A percentile compares a stretch with the other conserved stretches of the same genome.
These are phyloP conservation scores for Empidonax alnorum DNA, from an alignment of 2,113 vertebrate genomes.

Conservation along the genomic window DNA sequence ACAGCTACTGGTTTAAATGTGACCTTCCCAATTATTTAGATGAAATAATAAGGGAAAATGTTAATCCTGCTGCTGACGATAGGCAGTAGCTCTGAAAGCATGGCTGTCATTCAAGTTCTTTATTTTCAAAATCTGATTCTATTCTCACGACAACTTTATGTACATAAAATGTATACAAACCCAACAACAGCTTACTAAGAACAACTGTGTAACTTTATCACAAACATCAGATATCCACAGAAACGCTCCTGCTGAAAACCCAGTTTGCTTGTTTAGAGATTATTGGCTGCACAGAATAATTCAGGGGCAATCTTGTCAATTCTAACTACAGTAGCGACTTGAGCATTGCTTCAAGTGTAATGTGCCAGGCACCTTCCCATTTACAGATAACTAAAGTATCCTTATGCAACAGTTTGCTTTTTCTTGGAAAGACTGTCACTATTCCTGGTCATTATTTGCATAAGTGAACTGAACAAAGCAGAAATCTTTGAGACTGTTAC, in stretches of 20 bases:
- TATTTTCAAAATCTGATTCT: background rate
- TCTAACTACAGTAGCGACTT: background rate
- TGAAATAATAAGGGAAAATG: conserved; percentile 15
- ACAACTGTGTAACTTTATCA: background rate
- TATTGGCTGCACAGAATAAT: background rate
- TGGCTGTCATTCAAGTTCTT: background rate
- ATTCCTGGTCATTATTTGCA: background rate
- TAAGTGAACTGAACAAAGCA: background rate
- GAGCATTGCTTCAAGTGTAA: background rate
- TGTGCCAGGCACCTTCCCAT: background rate
- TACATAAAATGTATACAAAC: background rate
- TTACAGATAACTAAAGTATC: background rate
- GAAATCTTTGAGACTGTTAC: background rate
- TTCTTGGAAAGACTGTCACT: background rate
- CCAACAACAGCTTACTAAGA: background rate
- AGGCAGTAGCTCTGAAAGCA: background rate
- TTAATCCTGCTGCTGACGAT: background rate
- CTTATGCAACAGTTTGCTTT: background rate
- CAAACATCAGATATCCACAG: background rate
- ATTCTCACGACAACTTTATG: background rate
- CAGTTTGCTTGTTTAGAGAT: background rate
- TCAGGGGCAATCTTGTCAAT: background rate
- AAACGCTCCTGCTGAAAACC: background rate
- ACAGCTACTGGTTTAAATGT: conserved; percentile 31
- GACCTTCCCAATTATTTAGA: conserved; percentile 42